Evolutionary conservation across 2,797 vertebrate species (phyloP), one percentile per base, ranked within the genome.

Genomic region (Cynodonichthys magdalenae): DNA sequence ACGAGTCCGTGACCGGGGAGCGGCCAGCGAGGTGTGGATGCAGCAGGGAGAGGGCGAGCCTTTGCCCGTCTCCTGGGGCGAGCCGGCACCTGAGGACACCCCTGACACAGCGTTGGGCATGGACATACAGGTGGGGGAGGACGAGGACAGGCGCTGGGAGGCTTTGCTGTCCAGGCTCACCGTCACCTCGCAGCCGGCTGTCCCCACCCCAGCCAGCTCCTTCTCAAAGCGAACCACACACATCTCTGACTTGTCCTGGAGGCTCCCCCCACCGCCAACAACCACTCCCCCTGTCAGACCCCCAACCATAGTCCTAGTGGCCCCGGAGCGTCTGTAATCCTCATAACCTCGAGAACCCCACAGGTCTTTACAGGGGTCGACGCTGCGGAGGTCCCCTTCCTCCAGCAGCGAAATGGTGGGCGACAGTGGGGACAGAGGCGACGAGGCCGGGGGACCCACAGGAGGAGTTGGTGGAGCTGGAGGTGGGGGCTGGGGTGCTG

Each of bases 341-440:
- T 93, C 96, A 0, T 97, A 97, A 45, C 94, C 95, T 1, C 92
- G 93, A 31, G 94, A 93, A 14, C 92, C 93, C 96, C 96, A 96
- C 70, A 95, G 80, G 87, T 94, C 93, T 78, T 95, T 86, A 85
- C 94, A 95, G 51, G 90, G 92, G 89, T 92, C 93, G 69, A 95
- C 92, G 12, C 87, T 94, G 60, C 88, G 94, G 39, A 95, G 89
- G 67, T 96, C 95, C 1, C 92, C 94, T 68, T 95, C 94, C 28
- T 96, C 89, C 55, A 94, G 87, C 77, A 96, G 91, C 0, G 92
- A 94, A 59, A 96, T 90, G 47, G 94, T 83, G 82, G 95, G 90
- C 46, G 93, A 90, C 76, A 93, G 90, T 52, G 95, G 91, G 56
- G 93, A 93, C 60, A 92, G 82, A 6, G 92, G 91, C 1, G 92